These are phyloP conservation scores for Oligia latruncula DNA, from an alignment of 2,888 invertebrate genomes.

Conservation along the genomic window DNA sequence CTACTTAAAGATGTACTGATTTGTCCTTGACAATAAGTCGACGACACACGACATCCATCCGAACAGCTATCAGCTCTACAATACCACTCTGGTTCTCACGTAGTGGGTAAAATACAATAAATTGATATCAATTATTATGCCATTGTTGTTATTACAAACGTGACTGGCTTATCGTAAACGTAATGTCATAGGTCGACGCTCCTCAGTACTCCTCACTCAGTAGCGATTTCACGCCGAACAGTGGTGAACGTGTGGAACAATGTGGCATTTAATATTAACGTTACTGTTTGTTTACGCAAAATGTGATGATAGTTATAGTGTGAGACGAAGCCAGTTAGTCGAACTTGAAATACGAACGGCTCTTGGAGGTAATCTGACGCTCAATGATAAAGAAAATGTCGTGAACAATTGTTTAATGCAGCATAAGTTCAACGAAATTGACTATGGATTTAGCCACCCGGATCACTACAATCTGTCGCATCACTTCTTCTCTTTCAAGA, in stretches of 20 bases:
- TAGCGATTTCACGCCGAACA: conserved; percentile 17
- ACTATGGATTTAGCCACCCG: conserved; percentile 89
- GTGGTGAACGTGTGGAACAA: conserved; percentile 23
- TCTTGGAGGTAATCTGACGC: conserved; percentile 88
- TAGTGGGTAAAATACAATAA: conserved; percentile 23
- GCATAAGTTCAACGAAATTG: conserved; percentile 88
- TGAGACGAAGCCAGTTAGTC: conserved; percentile 83
- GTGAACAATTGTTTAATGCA: conserved; percentile 91
- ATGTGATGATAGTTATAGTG: conserved; percentile 70
- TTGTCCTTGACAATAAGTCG: not conserved
- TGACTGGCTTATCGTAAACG: conserved; percentile 29
- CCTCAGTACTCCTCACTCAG: conserved; percentile 42
- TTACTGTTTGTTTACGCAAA: conserved; percentile 49
- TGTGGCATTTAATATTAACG: conserved; percentile 44
- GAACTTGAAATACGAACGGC: conserved; percentile 83
- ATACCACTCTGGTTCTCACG: conserved; percentile 22
- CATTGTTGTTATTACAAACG: conserved; percentile 35
- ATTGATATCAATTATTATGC: conserved; percentile 31
- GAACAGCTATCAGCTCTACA: conserved; percentile 4
- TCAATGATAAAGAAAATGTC: conserved; percentile 85
- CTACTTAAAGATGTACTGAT: not conserved
- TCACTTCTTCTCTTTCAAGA: conserved; percentile 91
- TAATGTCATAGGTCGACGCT: conserved; percentile 41
- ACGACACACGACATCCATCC: not conserved
- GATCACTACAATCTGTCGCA: conserved; percentile 91